Evolutionary conservation across 2,888 invertebrate genomes (phyloP).

Genomic region (Tribolium freemani): DNA sequence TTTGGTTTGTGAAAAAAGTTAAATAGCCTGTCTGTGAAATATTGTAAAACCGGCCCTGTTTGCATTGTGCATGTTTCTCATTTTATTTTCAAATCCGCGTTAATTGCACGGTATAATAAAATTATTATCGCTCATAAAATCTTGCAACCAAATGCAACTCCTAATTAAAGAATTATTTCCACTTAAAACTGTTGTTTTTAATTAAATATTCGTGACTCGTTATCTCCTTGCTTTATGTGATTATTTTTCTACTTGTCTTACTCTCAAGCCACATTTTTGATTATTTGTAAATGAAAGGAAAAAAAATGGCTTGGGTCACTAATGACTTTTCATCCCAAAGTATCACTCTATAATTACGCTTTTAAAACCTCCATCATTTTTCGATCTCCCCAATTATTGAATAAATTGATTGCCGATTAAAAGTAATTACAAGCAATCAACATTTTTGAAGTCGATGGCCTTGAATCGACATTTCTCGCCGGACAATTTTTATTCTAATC

Average conservation of each 20-base stretch:
- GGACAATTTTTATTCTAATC: constrained; percentile 32
- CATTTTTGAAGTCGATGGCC: constrained; percentile 43
- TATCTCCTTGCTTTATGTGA: background rate
- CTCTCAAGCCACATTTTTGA: too few species aligned
- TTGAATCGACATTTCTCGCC: constrained; percentile 29
- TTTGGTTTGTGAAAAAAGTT: too few species aligned
- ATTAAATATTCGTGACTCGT: background rate
- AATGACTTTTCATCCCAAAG: too few species aligned
- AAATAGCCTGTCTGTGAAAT: too few species aligned
- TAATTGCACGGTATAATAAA: background rate
- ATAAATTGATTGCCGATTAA: constrained; percentile 53
- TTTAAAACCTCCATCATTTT: constrained; percentile 27
- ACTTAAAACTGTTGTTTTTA: background rate
- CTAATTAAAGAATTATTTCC: background rate
- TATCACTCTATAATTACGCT: background rate
- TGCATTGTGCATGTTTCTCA: background rate
- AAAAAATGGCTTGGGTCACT: too few species aligned
- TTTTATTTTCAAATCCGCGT: background rate
- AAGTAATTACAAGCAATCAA: constrained; percentile 53
- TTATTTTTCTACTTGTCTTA: background rate
- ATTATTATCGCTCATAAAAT: background rate
- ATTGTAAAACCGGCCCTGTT: too few species aligned
- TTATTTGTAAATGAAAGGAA: too few species aligned
- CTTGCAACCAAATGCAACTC: background rate
- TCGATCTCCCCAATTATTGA: constrained; percentile 48